phyloP scores from a whole-genome alignment of 2,888 invertebrate genomes.

The Laothoe populi region DNA sequence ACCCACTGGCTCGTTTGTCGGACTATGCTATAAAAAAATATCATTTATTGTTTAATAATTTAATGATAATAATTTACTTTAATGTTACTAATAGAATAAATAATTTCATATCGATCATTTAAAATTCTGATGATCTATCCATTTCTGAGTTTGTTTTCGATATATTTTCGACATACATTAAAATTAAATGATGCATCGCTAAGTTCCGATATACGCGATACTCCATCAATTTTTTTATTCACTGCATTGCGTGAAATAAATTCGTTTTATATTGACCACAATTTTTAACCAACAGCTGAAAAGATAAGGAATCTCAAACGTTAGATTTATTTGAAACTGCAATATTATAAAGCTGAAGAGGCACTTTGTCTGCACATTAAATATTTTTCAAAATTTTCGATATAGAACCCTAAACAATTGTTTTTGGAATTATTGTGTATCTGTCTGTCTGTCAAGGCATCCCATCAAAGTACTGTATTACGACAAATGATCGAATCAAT shows the following conservation, averaged over 20 bases:
- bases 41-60: no score
- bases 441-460: no score
- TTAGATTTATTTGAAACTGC: not conserved
- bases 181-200: constrained; percentile 15
- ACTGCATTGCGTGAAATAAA: constrained; percentile 27
- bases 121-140: not conserved
- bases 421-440: no score
- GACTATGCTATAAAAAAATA: no score
- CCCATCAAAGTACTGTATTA: no score
- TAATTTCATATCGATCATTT: not conserved
- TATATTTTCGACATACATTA: constrained; percentile 12
- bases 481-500: no score
- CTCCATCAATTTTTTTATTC: constrained; percentile 22
- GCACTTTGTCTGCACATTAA: no score
- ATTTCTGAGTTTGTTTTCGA: constrained; percentile 7
- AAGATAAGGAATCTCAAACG: constrained; percentile 3
- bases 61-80: no score
- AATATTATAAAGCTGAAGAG: no score
- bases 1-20: no score
- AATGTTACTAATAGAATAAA: not conserved
- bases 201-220: not conserved
- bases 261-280: constrained; percentile 16
- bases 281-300: constrained; percentile 12
- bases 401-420: no score
- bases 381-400: no score